Evolutionary conservation across 2,797 vertebrate genomes (phyloP), one percentile per base, ranked within the genome.

Genomic region (Coregonus ussuriensis): DNA sequence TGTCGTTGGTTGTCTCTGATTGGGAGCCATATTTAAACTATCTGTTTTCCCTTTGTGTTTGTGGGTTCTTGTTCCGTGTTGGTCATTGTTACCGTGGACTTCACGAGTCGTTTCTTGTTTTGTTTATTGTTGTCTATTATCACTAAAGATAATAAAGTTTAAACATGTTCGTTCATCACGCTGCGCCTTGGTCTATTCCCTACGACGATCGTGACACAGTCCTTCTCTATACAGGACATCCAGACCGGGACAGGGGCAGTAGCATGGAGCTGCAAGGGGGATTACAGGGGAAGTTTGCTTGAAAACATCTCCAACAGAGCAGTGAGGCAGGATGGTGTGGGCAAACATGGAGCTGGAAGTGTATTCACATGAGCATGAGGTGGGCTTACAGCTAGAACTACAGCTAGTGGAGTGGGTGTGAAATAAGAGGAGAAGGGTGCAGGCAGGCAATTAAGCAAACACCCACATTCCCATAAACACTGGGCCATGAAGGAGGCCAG

Each of bases 401-500:
- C 14, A 56, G 71, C 53, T 41, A 51, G 15, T 21, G 41, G 9
- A 47, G 41, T 47, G 41, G 41, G 41, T 47, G 41, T 47, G 37
- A 70, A 70, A 21, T 41, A 70, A 7, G 13, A 52, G 21, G 68
- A 21, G 41, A 71, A 47, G 51, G 51, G 14, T 15, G 16, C 33
- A 69, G 67, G 6, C 68, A 41, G 35, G 35, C 68, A 70, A 47
- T 70, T 16, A 47, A 70, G 68, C 37, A 70, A 47, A 21, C 68
- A 47, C 16, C 33, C 68, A 47, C 68, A 47, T 47, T n/a, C 68
- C 68, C n/a, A 41, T 70, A 70, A 37, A 70, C 68, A 41, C 37
- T 41, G 37, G 68, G 18, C 37, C 68, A 18, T 70, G 68, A 18
- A 70, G 68, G 9, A 9, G 4, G 66, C 18, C 41, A 14, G 13